phyloP scores from a whole-genome alignment of 2,888 invertebrate species.

The Dryobota labecula region DNA sequence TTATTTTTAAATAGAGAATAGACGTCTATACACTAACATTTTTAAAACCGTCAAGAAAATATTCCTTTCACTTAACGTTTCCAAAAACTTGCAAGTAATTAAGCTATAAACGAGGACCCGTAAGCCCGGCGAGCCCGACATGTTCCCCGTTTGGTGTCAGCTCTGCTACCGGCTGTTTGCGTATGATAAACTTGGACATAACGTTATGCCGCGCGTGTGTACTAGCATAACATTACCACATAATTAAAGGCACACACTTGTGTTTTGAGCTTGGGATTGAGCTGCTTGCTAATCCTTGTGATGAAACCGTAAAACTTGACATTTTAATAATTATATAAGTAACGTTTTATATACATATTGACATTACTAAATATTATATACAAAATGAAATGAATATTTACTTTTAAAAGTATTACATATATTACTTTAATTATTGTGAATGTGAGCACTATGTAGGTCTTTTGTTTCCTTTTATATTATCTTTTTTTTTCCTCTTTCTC shows the following conservation, averaged over 20 bases:
- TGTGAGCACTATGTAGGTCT: too few species aligned
- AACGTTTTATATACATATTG: too few species aligned
- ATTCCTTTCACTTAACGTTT: conserved; percentile 2
- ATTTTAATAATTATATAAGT: too few species aligned
- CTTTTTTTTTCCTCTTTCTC: too few species aligned
- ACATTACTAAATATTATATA: too few species aligned
- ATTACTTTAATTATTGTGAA: too few species aligned
- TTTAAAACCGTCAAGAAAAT: neutral
- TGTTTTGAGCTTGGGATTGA: too few species aligned
- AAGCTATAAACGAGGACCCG: conserved; percentile 34
- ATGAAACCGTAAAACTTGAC: too few species aligned
- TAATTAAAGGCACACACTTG: conserved; percentile 43
- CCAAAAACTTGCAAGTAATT: conserved; percentile 29
- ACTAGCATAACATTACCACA: conserved; percentile 60
- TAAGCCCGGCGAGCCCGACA: neutral
- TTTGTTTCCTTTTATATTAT: too few species aligned
- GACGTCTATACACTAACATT: neutral
- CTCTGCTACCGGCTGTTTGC: conserved; percentile 51
- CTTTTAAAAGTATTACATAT: too few species aligned
- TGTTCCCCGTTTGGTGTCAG: neutral
- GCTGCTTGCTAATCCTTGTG: too few species aligned
- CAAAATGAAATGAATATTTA: too few species aligned
- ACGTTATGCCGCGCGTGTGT: conserved; percentile 35
- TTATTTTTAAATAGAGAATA: neutral
- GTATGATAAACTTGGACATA: conserved; percentile 58